phyloP scores from a whole-genome alignment of 2,888 invertebrate species.

The Caenorhabditis doughertyi region DNA sequence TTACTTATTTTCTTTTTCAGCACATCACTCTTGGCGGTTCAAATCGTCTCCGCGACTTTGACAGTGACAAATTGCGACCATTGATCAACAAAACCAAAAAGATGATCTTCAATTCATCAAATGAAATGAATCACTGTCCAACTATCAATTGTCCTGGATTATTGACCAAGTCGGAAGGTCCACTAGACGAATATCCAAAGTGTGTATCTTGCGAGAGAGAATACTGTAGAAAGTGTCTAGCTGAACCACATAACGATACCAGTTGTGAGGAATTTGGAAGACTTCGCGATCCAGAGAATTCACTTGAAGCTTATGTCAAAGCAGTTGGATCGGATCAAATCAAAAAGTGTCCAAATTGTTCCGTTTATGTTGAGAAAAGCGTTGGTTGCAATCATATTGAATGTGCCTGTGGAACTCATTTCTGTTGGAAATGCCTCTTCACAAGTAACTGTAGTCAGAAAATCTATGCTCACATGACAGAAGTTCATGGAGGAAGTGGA shows the following conservation, averaged over 20 bases:
- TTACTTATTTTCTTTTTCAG: neutral
- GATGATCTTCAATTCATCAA: no score
- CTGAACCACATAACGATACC: neutral
- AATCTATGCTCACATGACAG: slow-evolving; percentile 14
- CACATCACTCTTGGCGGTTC: slow-evolving; percentile 11
- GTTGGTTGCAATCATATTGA: slow-evolving; percentile 45
- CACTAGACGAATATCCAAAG: neutral
- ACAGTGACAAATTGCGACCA: slow-evolving; percentile 8
- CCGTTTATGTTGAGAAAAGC: neutral
- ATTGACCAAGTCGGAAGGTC: neutral
- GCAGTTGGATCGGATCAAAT: neutral
- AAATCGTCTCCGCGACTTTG: slow-evolving; percentile 1
- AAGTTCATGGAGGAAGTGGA: slow-evolving; percentile 10
- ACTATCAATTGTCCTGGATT: slow-evolving; percentile 19
- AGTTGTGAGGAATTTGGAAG: neutral
- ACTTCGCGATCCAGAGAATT: slow-evolving; percentile 10
- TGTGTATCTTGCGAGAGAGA: neutral
- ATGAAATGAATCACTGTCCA: neutral
- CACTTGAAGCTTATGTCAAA: neutral
- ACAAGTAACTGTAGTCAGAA: neutral
- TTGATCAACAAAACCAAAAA: neutral
- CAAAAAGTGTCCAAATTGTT: slow-evolving; percentile 17
- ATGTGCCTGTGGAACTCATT: slow-evolving; percentile 42
- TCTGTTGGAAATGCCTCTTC: slow-evolving; percentile 45
- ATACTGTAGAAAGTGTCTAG: slow-evolving; percentile 6